phyloP scores from a whole-genome alignment of 2,113 vertebrate species.

The Myocastor coypus region DNA sequence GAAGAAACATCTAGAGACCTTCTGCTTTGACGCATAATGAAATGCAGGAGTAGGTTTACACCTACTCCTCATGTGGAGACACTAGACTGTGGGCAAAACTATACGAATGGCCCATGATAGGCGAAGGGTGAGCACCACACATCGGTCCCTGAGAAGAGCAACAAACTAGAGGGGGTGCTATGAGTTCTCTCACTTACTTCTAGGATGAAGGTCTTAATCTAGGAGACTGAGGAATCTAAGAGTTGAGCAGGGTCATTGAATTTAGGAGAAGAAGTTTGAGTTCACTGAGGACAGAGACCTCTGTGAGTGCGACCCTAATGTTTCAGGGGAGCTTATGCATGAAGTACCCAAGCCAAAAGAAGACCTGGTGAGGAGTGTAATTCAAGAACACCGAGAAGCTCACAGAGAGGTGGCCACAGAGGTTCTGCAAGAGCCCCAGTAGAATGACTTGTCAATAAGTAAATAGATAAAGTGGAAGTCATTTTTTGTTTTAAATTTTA shows the following conservation, averaged over 20 bases:
- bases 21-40: neutral
- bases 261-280: neutral
- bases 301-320: accelerated
- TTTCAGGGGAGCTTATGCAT: neutral
- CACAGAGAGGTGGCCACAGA: neutral
- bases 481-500: neutral
- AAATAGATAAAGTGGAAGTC: neutral
- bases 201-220: neutral
- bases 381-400: neutral
- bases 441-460: neutral
- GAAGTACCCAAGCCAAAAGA: neutral
- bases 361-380: neutral
- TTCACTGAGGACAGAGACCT: neutral
- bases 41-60: neutral
- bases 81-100: neutral
- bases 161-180: accelerated
- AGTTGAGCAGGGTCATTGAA: neutral
- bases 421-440: neutral
- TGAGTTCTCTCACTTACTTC: neutral
- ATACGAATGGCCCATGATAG: neutral
- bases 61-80: neutral
- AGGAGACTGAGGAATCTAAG: neutral
- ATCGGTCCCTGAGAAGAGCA: neutral
- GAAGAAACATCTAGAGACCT: neutral
- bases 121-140: neutral